Evolutionary conservation across 2,888 invertebrate species (phyloP), one percentile per base, ranked within the genome.

Genomic region (Drosophila anomelani): DNA sequence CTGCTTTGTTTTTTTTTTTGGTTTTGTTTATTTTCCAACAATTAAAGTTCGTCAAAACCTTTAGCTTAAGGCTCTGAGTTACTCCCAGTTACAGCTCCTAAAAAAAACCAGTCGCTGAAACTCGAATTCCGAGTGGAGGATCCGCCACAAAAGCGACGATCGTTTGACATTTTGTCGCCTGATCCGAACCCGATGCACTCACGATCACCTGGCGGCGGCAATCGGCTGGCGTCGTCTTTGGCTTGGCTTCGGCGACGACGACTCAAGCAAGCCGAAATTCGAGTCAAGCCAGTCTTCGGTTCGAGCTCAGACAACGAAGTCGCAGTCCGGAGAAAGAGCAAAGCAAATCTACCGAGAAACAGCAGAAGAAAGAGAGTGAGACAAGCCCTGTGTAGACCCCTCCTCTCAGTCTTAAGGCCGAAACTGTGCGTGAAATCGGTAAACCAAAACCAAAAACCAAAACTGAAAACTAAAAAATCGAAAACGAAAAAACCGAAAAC

Each of bases 111-210:
- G 88, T 87, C 79, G 57, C 32, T 17, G 29, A 32, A 64, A 49
- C 64, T 49, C 43, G 47, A 39, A 62, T 62, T 51, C 55, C 63
- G 23, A 53, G 39, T 17, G 46, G 69, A 57, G 69, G 69, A 67
- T 63, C 10, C 66, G 32, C 49, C 10, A 20, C 17, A 32, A 36
- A 39, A 29, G 26, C 66, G 72, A 72, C 73, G 83, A 77, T 67
- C 79, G 72, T 76, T 82, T 83, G 88, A 88, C 83, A 88, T 88
- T 85, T 85, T 82, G 80, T 82, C 80, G 81, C 88, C 85, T 82
- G 74, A 13, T 69, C 58, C 66, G 57, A 59, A 7, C 29, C 10
- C 71, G 60, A 53, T 13, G 32, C 29, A 17, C 12, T 3, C 26
- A 58, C 47, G 58, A 58, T 17, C 47, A 17, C 23, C 32, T 13